Percentiles rank a stretch among this genome's conserved stretches.
Evolutionary conservation across 1,140 invertebrate genomes (phyloP).

Genomic region (Rhopalosiphum padi): DNA sequence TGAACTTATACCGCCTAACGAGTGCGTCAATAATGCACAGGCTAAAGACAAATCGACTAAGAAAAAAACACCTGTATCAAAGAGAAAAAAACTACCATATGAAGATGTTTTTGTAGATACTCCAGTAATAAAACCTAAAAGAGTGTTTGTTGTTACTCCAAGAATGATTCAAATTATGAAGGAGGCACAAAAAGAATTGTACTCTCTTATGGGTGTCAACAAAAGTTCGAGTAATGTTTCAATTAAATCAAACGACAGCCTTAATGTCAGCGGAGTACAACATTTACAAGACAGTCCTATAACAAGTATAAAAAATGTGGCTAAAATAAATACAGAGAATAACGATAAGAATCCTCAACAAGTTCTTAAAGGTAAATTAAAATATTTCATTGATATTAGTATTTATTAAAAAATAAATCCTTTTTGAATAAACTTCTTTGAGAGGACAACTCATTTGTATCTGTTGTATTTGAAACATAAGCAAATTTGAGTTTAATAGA

Average conservation of each 20-base stretch:
- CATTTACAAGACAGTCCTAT: neutral
- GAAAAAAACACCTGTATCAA: neutral
- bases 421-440: too few relatives aligned
- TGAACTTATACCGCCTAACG: neutral
- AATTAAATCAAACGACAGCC: neutral
- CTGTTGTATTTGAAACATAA: too few relatives aligned
- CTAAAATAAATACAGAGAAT: neutral
- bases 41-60: neutral
- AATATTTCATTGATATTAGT: neutral
- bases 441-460: too few relatives aligned
- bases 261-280: conserved; percentile 40
- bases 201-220: neutral
- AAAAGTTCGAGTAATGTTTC: conserved; percentile 4
- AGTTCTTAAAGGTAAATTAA: neutral
- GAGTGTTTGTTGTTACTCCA: neutral
- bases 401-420: too few relatives aligned
- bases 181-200: conserved; percentile 9
- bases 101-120: neutral
- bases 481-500: too few relatives aligned
- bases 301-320: neutral
- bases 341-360: neutral
- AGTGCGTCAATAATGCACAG: neutral
- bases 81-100: neutral
- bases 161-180: neutral
- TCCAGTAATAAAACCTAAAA: neutral